Evolutionary conservation across 2,888 invertebrate genomes (phyloP), one percentile per base, ranked within the genome.

Genomic region (Willowsia nigromaculata): DNA sequence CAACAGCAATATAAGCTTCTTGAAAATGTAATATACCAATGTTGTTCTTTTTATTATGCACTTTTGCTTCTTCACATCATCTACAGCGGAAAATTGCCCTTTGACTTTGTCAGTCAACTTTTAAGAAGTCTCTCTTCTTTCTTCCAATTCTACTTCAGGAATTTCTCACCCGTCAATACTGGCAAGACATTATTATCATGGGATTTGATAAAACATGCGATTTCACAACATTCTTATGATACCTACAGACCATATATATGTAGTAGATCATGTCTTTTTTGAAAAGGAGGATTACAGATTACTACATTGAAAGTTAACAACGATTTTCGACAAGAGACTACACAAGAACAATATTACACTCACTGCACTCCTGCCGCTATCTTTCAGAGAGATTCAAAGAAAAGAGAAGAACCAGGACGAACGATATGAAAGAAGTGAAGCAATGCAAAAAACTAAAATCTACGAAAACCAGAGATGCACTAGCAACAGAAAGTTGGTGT

Each of bases 1-100:
- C n/a, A n/a, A n/a, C n/a, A 37, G 9, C 43, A 1, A 43, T 43
- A 43, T 43, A 1, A 9, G 6, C 43, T 43, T 43, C 43, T n/a
- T n/a, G n/a, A n/a, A n/a, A n/a, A n/a, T n/a, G n/a, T n/a, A n/a
- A n/a, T n/a, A n/a, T n/a, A n/a, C n/a, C n/a, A n/a, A n/a, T n/a
- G n/a, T n/a, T n/a, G n/a, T n/a, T n/a, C n/a, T n/a, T n/a, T n/a
- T n/a, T n/a, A n/a, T n/a, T n/a, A n/a, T n/a, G n/a, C n/a, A n/a
- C n/a, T n/a, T n/a, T n/a, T n/a, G n/a, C n/a, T 71, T 15, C 59
- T 25, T 40, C 80, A 40, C 56, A 81, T 59, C 80, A 40, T 15
- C 50, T 1, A 18, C 71, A 71, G 43, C 65, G 53, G 71, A 43
- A 87, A 87, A 81, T 88, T 50, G 88, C 88, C 88, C 88, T 88